A percentile compares a stretch with the other conserved stretches of the same genome.
These are phyloP conservation scores for Chaetura pelagica DNA, from an alignment of 2,113 vertebrate species.

Conservation along the genomic window DNA sequence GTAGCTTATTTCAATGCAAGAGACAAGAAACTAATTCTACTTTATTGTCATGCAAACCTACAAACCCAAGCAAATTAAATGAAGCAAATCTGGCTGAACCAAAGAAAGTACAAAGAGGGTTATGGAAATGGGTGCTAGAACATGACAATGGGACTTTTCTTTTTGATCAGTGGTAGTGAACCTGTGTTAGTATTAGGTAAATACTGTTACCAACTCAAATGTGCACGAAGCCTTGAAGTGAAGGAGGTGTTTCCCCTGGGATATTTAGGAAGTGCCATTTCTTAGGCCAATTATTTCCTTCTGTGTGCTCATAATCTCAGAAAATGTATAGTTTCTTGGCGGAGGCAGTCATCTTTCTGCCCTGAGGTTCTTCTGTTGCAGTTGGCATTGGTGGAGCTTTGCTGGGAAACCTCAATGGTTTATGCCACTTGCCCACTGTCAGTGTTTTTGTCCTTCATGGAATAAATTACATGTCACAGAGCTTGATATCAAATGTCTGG, in stretches of 20 bases:
- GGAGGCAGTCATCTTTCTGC: not conserved
- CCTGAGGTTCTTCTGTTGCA: not conserved
- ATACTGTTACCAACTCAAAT: not conserved
- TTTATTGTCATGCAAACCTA: not conserved
- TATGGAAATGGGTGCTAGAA: not conserved
- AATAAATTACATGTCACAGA: not conserved
- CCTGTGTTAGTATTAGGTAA: not conserved
- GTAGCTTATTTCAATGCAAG: not conserved
- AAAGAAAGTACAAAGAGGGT: not conserved
- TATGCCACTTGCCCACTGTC: not conserved
- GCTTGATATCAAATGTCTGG: not conserved
- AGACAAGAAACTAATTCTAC: not conserved
- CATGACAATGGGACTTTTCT: not conserved
- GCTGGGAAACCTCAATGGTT: not conserved
- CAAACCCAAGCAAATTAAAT: not conserved
- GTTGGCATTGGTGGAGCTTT: rapidly evolving
- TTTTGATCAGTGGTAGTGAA: not conserved
- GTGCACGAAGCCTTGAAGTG: not conserved
- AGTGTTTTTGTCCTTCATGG: not conserved
- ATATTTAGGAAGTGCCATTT: not conserved
- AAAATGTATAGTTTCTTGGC: not conserved
- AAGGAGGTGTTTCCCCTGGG: not conserved
- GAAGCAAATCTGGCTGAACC: not conserved
- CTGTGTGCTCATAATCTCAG: not conserved
- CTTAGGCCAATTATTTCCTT: not conserved